Evolutionary conservation across 2,113 vertebrate species (phyloP).

Genomic region (Eublepharis macularius): DNA sequence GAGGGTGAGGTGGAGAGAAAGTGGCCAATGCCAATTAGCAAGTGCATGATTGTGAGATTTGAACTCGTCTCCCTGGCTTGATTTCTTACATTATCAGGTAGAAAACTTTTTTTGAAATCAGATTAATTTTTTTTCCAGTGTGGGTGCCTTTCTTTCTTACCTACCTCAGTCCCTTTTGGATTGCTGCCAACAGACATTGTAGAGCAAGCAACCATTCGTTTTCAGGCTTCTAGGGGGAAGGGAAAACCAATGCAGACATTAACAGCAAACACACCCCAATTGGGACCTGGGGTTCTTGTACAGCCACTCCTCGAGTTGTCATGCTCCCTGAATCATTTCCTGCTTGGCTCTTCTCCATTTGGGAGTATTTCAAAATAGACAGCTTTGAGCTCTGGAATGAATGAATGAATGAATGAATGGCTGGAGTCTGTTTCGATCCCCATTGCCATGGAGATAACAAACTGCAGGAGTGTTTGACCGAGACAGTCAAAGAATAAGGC

Average conservation of each 20-base stretch:
- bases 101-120: too few relatives aligned
- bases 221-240: not conserved
- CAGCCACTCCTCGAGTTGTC: not conserved
- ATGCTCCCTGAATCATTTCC: not conserved
- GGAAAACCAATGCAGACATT: too few relatives aligned
- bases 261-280: not conserved
- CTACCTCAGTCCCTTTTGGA: not conserved
- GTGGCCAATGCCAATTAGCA: too few relatives aligned
- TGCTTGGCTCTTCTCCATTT: not conserved
- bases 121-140: too few relatives aligned
- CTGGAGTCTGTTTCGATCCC: not conserved
- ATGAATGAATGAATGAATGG: not conserved
- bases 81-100: too few relatives aligned
- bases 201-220: not conserved
- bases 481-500: conserved; percentile 7
- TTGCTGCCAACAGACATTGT: not conserved
- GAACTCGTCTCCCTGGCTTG: too few relatives aligned
- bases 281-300: not conserved
- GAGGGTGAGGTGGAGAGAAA: too few relatives aligned
- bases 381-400: not conserved
- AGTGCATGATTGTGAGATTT: too few relatives aligned
- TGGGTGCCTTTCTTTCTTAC: not conserved
- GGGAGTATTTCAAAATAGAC: not conserved
- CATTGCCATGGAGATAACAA: conserved; percentile 41
- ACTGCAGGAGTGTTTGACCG: not conserved